These are phyloP conservation scores for Cercocebus atys DNA, from an alignment of 2,113 vertebrate genomes.

Conservation along the genomic window DNA sequence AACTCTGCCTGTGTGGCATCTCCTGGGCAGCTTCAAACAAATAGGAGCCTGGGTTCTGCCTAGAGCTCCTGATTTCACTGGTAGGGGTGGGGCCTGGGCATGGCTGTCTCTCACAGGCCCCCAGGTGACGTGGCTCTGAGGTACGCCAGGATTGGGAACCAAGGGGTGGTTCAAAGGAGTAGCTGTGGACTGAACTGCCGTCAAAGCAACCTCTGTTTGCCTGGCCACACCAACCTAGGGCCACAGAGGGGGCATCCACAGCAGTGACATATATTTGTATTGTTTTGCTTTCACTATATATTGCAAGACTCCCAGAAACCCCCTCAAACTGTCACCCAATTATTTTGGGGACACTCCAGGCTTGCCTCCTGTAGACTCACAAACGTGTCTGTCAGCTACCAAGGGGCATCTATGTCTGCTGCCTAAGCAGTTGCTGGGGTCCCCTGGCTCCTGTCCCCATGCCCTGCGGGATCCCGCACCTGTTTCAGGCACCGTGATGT, in stretches of 20 bases:
- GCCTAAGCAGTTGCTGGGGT: neutral
- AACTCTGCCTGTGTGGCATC: neutral
- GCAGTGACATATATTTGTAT: neutral
- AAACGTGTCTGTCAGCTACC: neutral
- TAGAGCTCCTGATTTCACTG: neutral
- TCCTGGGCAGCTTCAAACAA: neutral
- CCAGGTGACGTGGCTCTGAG: neutral
- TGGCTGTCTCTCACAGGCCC: neutral
- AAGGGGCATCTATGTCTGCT: accelerated
- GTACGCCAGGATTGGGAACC: no score
- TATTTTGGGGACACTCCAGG: neutral
- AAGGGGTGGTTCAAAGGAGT: neutral
- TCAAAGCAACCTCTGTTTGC: neutral
- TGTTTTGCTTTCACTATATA: neutral
- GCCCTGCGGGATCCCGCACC: neutral
- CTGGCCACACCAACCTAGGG: neutral
- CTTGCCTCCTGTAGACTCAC: neutral
- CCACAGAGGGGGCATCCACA: neutral
- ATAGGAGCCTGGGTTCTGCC: neutral
- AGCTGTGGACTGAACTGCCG: neutral
- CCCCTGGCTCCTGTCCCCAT: no score
- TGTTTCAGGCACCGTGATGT: neutral
- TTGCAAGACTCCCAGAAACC: neutral
- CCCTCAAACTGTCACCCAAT: neutral
- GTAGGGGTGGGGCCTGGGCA: neutral